These are phyloP conservation scores for Stegodyphus mimosarum DNA, from an alignment of 1,140 invertebrate species.

Conservation along the genomic window DNA sequence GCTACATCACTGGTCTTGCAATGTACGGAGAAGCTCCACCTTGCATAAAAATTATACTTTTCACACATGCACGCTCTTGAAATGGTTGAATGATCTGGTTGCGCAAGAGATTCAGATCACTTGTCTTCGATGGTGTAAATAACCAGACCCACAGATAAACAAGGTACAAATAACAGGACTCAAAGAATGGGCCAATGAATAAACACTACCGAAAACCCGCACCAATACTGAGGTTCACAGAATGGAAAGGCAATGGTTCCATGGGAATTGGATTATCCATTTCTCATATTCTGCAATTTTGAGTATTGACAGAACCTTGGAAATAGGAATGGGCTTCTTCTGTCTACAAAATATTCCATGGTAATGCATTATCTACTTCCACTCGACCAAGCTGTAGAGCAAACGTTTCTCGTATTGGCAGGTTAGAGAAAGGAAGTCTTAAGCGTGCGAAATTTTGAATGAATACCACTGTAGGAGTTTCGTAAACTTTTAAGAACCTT, in stretches of 20 bases:
- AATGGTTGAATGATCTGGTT: not conserved
- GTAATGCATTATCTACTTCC: not conserved
- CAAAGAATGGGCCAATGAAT: not conserved
- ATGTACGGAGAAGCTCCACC: not conserved
- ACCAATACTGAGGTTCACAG: not conserved
- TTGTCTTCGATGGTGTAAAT: not conserved
- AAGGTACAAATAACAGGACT: not conserved
- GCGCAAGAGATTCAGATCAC: not conserved
- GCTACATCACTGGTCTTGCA: not conserved
- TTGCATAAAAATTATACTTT: not conserved
- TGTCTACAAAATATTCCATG: constrained; percentile 1
- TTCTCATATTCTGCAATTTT: not conserved
- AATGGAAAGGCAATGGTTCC: not conserved
- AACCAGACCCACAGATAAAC: not conserved
- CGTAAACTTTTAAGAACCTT: not conserved
- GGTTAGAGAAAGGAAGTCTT: not conserved
- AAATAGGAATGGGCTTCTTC: not conserved
- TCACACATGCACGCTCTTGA: not conserved
- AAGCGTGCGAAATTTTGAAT: not conserved
- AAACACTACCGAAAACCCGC: not conserved
- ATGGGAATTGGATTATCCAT: not conserved
- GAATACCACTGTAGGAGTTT: not conserved
- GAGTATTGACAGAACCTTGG: not conserved
- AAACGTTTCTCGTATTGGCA: not conserved
- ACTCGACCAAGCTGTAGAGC: not conserved